Evolutionary conservation across 2,888 invertebrate genomes (phyloP), one percentile per base, ranked within the genome.

Genomic region (Standfussiana lucernea): DNA sequence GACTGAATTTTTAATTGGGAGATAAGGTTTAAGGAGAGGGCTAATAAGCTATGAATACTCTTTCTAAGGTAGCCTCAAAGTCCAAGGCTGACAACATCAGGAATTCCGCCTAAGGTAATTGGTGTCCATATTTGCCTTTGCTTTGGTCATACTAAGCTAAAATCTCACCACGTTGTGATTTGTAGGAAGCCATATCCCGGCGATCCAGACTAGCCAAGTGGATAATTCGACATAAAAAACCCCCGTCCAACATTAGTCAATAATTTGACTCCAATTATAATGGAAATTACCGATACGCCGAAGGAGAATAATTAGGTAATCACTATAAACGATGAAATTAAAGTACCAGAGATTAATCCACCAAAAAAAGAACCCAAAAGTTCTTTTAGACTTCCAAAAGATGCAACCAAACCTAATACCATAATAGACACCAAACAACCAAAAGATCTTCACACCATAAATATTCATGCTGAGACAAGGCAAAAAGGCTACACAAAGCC

Each of bases 381-480:
- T 15, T 0, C 37, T 24, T 37, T 37, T 24, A 77, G 21, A 53
- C 0, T 32, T 4, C 2, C 21, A 35, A 74, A 77, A 72, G 13
- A 64, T 18, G 8, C 0, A 40, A 0, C 24, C 53, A 66, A 62
- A 28, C 28, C 15, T 75, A 61, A 79, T 66, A 45, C 64, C 45
- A n/a, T 66, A 62, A 69, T 70, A 79, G 72, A 75, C 47, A 13
- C 50, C 56, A 86, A 85, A 78, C 67, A 79, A 80, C 75, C 59
- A 83, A 82, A 80, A 77, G 69, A 64, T 76, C 74, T 67, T 78
- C 75, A 81, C 72, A 71, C 84, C 77, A 87, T 88, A 86, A 88
- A 88, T 86, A 87, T 88, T 84, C 87, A 88, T 81, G 84, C 70
- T 78, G 85, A 89, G 86, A 89, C 91, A 88, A 90, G 89, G 88